Conservation (phyloP, 2,797 vertebrate genomes). For the Astyanax mexicanus region DNA sequence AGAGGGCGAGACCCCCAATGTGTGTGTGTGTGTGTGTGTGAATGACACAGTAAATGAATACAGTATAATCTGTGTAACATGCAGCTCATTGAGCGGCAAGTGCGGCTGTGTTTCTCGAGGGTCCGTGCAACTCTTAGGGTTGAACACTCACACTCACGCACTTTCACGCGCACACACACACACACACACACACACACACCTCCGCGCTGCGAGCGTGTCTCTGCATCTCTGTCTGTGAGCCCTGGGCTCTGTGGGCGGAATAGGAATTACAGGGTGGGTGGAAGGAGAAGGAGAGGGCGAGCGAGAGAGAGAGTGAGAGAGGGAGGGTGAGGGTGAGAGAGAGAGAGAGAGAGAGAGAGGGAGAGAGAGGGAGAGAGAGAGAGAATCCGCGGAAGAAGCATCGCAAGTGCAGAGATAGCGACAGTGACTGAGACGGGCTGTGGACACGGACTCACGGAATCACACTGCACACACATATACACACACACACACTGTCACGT, state of each 20-base stretch:
- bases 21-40: constrained; percentile 28
- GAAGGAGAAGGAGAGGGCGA: constrained; percentile 57
- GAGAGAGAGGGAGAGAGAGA: constrained; percentile 33
- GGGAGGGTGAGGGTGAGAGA: constrained; percentile 60
- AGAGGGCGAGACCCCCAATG: background rate
- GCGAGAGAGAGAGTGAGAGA: constrained; percentile 71
- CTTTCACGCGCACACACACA: constrained; percentile 12
- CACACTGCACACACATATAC: constrained; percentile 22
- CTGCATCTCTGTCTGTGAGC: constrained; percentile 73
- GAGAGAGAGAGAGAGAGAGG: constrained; percentile 43
- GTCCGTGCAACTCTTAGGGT: constrained; percentile 44
- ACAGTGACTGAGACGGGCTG: constrained; percentile 61
- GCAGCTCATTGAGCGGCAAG: constrained; percentile 4
- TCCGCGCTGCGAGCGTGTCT: constrained; percentile 68
- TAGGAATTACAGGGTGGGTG: constrained; percentile 82
- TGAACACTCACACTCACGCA: constrained; percentile 8
- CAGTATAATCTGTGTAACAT: background rate
- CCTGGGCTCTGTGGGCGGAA: constrained; percentile 81
- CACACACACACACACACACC: constrained; percentile 45
- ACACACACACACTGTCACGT: constrained; percentile 29
- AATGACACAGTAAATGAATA: too few relatives aligned
- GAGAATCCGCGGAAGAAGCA: constrained; percentile 58
- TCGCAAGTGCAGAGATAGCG: constrained; percentile 65
- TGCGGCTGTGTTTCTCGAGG: constrained; percentile 36
- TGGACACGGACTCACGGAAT: constrained; percentile 52